Percentiles rank a stretch among this genome's conserved stretches.
phyloP scores from a whole-genome alignment of 2,888 invertebrate genomes.

The Drosophila borealis region DNA sequence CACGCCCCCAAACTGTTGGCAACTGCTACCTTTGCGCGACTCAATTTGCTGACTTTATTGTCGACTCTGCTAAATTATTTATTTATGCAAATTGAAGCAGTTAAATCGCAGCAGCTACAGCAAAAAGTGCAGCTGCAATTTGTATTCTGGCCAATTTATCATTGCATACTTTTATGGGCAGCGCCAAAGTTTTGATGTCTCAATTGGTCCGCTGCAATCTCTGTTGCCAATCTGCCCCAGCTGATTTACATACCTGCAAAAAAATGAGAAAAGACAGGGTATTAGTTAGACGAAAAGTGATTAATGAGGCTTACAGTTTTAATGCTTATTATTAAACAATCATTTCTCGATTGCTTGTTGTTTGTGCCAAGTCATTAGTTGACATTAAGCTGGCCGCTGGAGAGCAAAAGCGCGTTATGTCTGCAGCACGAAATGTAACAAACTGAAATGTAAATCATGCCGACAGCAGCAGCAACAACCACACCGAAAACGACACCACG shows the following conservation, averaged over 20 bases:
- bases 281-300: conserved; percentile 24
- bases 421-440: conserved; percentile 41
- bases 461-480: conserved; percentile 30
- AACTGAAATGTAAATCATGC: conserved; percentile 59
- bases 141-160: conserved; percentile 57
- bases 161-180: conserved; percentile 74
- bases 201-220: conserved; percentile 42
- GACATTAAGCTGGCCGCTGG: conserved; percentile 37
- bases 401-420: conserved; percentile 36
- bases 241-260: conserved; percentile 61
- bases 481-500: conserved; percentile 38
- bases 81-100: conserved; percentile 80
- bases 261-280: neutral
- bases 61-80: conserved; percentile 72
- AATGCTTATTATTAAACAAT: conserved; percentile 36
- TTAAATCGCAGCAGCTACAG: conserved; percentile 60
- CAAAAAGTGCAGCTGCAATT: conserved; percentile 59
- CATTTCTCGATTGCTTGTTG: conserved; percentile 24
- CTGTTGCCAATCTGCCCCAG: conserved; percentile 12
- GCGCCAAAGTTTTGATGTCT: conserved; percentile 60
- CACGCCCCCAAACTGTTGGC: conserved; percentile 26
- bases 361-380: conserved; percentile 56
- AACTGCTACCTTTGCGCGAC: conserved; percentile 57
- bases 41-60: conserved; percentile 77
- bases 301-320: conserved; percentile 30